These are phyloP conservation scores for Telmatochromis sp. DNA, from an alignment of 2,113 vertebrate species.

Conservation along the genomic window DNA sequence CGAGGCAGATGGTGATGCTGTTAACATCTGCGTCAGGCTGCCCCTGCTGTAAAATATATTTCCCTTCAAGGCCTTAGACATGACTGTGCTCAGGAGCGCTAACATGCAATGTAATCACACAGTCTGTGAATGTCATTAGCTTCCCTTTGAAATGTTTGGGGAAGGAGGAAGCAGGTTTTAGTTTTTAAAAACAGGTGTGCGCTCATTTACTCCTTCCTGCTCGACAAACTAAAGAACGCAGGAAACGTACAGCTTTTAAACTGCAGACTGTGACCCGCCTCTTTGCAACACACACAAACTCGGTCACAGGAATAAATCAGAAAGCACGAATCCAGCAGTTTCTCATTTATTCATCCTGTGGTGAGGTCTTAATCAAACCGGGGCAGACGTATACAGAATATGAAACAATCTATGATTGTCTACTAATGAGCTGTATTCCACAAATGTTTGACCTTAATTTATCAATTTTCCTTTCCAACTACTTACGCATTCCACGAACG, in stretches of 20 bases:
- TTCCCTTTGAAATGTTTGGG: conserved; percentile 16
- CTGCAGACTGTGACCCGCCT: background rate
- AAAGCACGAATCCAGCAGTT: background rate
- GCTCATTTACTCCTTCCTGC: background rate
- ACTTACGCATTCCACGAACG: background rate
- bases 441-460: conserved; percentile 23
- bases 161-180: background rate
- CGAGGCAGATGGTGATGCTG: conserved; percentile 53
- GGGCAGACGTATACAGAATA: background rate
- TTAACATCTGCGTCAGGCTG: conserved; percentile 58
- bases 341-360: background rate
- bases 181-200: conserved; percentile 41
- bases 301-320: background rate
- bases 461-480: background rate
- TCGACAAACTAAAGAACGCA: fast-evolving
- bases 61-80: conserved; percentile 19
- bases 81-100: conserved; percentile 40
- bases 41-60: conserved; percentile 54
- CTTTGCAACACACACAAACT: background rate
- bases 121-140: conserved; percentile 45
- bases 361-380: conserved; percentile 9
- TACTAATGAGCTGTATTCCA: conserved; percentile 30
- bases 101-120: conserved; percentile 46
- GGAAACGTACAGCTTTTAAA: background rate
- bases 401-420: background rate